Base-by-base conservation (phyloP, 2,888 invertebrate genomes). In the Ellobium chinense region DNA sequence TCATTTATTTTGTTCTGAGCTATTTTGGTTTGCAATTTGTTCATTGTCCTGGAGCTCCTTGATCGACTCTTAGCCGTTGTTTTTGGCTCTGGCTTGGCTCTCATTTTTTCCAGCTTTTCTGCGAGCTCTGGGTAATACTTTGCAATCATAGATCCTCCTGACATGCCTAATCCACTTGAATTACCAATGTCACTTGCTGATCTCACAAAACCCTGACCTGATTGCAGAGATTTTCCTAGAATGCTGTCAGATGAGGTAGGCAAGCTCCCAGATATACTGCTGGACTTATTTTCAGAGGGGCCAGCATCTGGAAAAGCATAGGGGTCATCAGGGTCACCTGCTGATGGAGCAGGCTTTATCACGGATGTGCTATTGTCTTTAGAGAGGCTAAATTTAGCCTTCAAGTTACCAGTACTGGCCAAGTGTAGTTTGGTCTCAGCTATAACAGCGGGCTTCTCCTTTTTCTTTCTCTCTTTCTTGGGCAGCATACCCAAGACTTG, bases 1-100 rank as follows among this genome's bases (percentile, higher is more conserved):
- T 93, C 92, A 82, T 92, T 91, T 34, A 93, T 91, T 85, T 90
- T 92, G 83, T 92, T 93, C 84, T 93, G 92, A 81, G 93, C 93
- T 83, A 93, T 93, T 88, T 92, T 92, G 54, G 91, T 92, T 85
- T 93, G 92, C 66, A 93, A 85, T 79, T 91, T 90, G 83, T 92
- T 92, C 91, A 93, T 91, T 46, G 92, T 92, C 73, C 92, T 87
- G n/a, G 92, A 92, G 82, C 89, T 91, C 68, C 76, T 63, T n/a
- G 84, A 72, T 27, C 84, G 68, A 36, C 81, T 81, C 63, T 85
- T 83, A 12, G 80, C 24, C 7, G 56, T 76, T 12, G 79, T 76
- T 76, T 83, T 84, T 27, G 87, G 81, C 62, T 89, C 90, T 31
- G 85, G 81, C 76, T 87, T 89, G 21, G 89, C 88, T 81, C 88